phyloP scores from a whole-genome alignment of 1,140 invertebrate species.

The Pinna nobilis region DNA sequence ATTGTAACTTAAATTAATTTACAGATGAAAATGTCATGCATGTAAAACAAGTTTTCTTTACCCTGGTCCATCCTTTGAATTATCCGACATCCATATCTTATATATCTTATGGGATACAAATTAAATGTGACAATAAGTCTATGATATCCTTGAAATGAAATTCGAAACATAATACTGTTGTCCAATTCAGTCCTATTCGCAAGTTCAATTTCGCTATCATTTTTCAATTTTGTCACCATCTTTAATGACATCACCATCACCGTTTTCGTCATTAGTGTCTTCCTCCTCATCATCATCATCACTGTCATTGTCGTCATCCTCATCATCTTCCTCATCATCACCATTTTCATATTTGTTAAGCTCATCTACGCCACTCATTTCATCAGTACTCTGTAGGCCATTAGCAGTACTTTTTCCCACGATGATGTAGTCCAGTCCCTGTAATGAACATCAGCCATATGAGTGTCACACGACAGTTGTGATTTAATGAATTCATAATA shows the following conservation, averaged over 20 bases:
- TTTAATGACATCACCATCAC: background rate
- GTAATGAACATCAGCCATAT: constrained; percentile 25
- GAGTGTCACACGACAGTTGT: background rate
- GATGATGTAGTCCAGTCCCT: constrained; percentile 64
- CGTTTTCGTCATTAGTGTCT: background rate
- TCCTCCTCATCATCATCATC: constrained; percentile 32
- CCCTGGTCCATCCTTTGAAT: too few species aligned
- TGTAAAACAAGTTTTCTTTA: too few species aligned
- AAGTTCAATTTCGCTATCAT: too few species aligned
- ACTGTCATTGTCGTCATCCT: constrained; percentile 26
- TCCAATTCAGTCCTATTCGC: too few species aligned
- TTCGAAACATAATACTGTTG: too few species aligned
- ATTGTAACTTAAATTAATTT: too few species aligned
- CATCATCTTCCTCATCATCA: constrained; percentile 30
- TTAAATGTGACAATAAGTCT: too few species aligned
- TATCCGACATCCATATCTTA: too few species aligned
- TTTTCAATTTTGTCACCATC: background rate
- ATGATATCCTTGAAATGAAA: too few species aligned
- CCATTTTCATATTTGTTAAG: constrained; percentile 33
- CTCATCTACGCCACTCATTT: constrained; percentile 32
- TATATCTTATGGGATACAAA: too few species aligned
- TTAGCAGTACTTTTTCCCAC: constrained; percentile 48
- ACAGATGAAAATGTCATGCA: too few species aligned
- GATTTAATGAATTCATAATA: too few species aligned
- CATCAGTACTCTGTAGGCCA: constrained; percentile 28